Evolutionary conservation across 2,888 invertebrate species (phyloP).

Genomic region (Apantesis nais): DNA sequence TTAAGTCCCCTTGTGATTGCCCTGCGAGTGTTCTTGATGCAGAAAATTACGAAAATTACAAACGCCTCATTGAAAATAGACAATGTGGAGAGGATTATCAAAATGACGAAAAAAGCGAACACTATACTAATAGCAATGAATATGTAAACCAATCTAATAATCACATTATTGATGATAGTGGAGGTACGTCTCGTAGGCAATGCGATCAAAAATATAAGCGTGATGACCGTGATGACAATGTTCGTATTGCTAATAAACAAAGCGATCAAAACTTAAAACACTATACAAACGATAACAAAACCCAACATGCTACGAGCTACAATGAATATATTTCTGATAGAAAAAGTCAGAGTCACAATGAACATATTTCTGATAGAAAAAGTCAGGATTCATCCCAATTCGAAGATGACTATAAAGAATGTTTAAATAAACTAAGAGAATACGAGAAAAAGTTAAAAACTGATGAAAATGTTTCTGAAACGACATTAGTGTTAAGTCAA

Average conservation of each 20-base stretch:
- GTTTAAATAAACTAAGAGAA: background rate
- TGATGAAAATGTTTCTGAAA: background rate
- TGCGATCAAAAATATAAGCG: background rate
- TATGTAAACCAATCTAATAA: background rate
- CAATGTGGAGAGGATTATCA: background rate
- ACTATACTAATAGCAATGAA: background rate
- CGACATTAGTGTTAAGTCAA: background rate
- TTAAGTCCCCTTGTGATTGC: conserved; percentile 2
- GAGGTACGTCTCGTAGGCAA: background rate
- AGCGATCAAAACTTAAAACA: background rate
- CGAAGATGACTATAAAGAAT: background rate
- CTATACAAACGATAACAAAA: background rate
- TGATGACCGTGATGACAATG: background rate
- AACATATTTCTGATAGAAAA: background rate
- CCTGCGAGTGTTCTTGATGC: background rate
- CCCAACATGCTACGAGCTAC: background rate
- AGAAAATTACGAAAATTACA: background rate
- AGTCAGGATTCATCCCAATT: background rate
- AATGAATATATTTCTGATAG: background rate
- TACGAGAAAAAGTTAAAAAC: background rate
- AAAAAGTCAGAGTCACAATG: background rate
- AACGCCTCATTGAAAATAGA: background rate
- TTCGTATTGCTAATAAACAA: background rate
- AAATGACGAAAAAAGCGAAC: background rate
- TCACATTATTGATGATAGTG: background rate